Base-by-base conservation (phyloP, 2,888 invertebrate genomes). In the Sipha maydis region DNA sequence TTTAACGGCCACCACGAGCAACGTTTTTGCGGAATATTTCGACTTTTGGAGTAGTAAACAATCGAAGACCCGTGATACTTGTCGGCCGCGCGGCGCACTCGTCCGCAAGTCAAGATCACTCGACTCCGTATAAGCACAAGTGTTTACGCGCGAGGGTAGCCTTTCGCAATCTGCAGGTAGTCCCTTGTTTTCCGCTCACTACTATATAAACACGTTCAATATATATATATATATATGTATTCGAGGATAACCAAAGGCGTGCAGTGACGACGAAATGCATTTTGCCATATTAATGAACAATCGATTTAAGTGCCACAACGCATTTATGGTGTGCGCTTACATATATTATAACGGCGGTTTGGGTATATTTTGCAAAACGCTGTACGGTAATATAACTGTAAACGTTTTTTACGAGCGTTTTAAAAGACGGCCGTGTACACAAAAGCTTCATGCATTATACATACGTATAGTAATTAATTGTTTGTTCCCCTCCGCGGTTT, bases 141-240 rank as follows among this genome's bases (percentile, higher is more conserved):
- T 79, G 61, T 79, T 79, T 79, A n/a, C 79, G 34, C 79, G 17
- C 17, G 34, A 34, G n/a, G 61, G 8, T 38, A 34, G 79, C 38
- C 61, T 34, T 61, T n/a, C n/a, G 34, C 25, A 11, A 2, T 25
- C 9, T 41, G 41, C 34, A 61, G 34, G 61, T 61, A 25, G 79
- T 34, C 61, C 17, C 38, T 79, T 38, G 34, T 61, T 54, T 79
- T 61, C 61, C 61, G 61, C 79, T 79, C 61, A 5, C 79, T 17
- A 7, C 21, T 31, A 11, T 67, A 67, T n/a, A 41, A 3, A 38
- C 38, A 38, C 38, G 7, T 7, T 5, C 38, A 38, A 67, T 48
- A 54, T 25, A 67, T 25, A 17, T 54, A 17, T 54, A 54, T 54
- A 17, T 17, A 54, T 54, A 54, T 67, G 25, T 67, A 25, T 17